These are phyloP conservation scores for Herpetotheres cachinnans DNA, from an alignment of 2,113 vertebrate species.

Conservation along the genomic window DNA sequence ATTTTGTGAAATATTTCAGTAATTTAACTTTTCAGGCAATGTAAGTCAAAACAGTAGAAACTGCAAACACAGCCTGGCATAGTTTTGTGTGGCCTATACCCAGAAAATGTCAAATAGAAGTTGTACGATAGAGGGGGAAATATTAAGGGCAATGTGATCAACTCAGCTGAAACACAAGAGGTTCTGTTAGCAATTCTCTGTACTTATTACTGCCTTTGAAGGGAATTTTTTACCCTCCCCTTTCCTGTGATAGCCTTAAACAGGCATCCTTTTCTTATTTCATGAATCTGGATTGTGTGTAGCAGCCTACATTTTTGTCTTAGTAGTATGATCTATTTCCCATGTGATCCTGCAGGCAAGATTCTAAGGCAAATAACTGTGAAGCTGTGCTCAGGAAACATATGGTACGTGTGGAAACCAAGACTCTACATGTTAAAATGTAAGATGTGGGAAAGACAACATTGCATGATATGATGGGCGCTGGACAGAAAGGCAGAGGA, in stretches of 20 bases:
- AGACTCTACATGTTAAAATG: background rate
- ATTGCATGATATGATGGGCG: background rate
- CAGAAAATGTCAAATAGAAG: background rate
- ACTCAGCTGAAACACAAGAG: background rate
- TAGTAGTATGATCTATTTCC: background rate
- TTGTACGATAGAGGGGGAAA: background rate
- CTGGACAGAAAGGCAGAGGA: background rate
- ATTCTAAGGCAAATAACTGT: background rate
- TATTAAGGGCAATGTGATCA: background rate
- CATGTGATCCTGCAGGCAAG: background rate
- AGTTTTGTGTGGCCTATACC: background rate
- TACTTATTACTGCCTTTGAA: background rate
- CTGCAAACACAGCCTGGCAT: background rate
- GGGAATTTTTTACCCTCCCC: background rate
- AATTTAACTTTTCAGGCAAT: background rate
- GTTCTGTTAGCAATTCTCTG: background rate
- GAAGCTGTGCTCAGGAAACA: background rate
- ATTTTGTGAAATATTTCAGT: slow-evolving; percentile 9
- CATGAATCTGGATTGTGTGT: background rate
- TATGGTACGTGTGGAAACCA: background rate
- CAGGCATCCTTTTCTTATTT: background rate
- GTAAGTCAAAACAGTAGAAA: background rate
- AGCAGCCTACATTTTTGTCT: background rate
- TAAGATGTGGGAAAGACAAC: background rate
- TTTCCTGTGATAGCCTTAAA: background rate